These are phyloP conservation scores for Mormyrops attenuatus DNA, from an alignment of 2,797 vertebrate genomes.

Conservation along the genomic window DNA sequence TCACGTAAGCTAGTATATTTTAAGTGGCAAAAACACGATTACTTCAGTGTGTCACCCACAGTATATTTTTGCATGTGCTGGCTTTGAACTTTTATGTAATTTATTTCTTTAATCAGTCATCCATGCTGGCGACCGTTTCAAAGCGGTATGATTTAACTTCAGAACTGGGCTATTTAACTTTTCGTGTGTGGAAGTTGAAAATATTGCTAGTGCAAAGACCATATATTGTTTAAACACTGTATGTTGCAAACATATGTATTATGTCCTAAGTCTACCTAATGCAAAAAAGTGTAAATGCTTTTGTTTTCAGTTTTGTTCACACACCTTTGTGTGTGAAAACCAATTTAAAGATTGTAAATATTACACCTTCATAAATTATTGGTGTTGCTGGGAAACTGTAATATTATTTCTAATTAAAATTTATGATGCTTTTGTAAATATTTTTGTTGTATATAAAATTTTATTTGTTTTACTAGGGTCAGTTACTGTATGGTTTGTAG, in stretches of 20 bases:
- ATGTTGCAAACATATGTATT: background rate
- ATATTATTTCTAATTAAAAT: slow-evolving; percentile 22
- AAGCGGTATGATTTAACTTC: background rate
- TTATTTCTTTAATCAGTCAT: background rate
- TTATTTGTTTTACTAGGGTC: background rate
- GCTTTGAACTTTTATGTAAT: background rate
- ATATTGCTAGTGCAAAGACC: background rate
- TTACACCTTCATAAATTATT: slow-evolving; percentile 20
- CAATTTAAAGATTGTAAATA: slow-evolving; percentile 12
- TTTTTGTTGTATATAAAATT: slow-evolving; percentile 6
- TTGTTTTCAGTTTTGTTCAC: background rate
- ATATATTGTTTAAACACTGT: slow-evolving; percentile 2
- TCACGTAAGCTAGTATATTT: background rate
- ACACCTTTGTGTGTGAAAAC: background rate
- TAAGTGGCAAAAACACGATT: background rate
- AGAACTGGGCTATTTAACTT: background rate
- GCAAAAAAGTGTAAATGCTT: slow-evolving; percentile 3
- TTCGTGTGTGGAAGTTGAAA: slow-evolving; percentile 5
- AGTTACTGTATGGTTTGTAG: background rate
- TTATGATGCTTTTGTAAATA: slow-evolving; percentile 20
- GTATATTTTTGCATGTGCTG: background rate
- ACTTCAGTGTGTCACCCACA: background rate
- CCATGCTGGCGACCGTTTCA: background rate
- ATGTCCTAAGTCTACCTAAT: background rate
- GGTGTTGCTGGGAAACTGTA: slow-evolving; percentile 20